Percentiles rank a stretch among this genome's conserved stretches.
phyloP scores from a whole-genome alignment of 2,888 invertebrate species.

The Epirrita christyi region DNA sequence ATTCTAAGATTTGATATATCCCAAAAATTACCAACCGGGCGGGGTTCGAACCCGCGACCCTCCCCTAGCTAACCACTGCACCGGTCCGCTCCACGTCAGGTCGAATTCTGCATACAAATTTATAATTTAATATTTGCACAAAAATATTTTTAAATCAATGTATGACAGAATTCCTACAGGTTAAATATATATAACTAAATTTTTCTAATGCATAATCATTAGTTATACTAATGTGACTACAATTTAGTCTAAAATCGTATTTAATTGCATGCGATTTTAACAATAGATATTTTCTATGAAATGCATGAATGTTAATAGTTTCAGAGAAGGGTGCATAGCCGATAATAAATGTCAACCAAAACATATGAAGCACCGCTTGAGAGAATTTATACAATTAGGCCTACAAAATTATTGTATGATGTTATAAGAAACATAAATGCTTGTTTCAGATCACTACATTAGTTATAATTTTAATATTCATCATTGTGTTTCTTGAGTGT shows the following conservation, averaged over 20 bases:
- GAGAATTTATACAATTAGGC: slow-evolving; percentile 49
- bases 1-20: no score
- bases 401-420: slow-evolving; percentile 36
- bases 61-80: no score
- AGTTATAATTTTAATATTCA: slow-evolving; percentile 1
- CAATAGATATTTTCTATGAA: slow-evolving; percentile 54
- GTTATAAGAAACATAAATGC: slow-evolving; percentile 28
- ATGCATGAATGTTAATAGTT: slow-evolving; percentile 49
- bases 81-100: slow-evolving; percentile 45
- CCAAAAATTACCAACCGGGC: no score
- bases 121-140: slow-evolving; percentile 62
- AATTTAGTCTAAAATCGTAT: slow-evolving; percentile 56
- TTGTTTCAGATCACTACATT: slow-evolving; percentile 29
- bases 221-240: slow-evolving; percentile 69
- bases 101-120: slow-evolving; percentile 58
- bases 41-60: no score
- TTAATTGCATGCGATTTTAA: slow-evolving; percentile 52
- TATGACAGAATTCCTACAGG: slow-evolving; percentile 60
- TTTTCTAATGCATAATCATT: slow-evolving; percentile 63
- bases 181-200: slow-evolving; percentile 48
- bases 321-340: slow-evolving; percentile 33
- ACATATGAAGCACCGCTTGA: slow-evolving; percentile 42
- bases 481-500: slow-evolving; percentile 17
- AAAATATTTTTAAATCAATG: slow-evolving; percentile 62
- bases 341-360: slow-evolving; percentile 40